Conservation (phyloP, 2,113 vertebrate genomes). For the Salminus brasiliensis region DNA sequence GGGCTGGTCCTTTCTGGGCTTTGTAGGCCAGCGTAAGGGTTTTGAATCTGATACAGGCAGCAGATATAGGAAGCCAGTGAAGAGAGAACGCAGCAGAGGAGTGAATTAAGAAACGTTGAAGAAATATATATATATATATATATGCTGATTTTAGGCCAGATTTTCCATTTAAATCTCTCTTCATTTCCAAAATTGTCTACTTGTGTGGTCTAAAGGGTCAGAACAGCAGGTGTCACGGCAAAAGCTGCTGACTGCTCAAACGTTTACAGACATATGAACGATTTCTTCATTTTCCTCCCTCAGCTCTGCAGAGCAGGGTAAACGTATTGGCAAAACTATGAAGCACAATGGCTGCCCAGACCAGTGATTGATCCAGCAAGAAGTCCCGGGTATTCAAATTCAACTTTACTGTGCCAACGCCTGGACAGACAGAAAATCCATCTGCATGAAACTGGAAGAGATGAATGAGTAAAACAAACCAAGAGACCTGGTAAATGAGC, state of each 20-base stretch:
- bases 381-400: slow-evolving; percentile 44
- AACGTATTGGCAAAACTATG: slow-evolving; percentile 47
- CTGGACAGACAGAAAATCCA: slow-evolving; percentile 54
- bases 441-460: slow-evolving; percentile 28
- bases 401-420: slow-evolving; percentile 42
- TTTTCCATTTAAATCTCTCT: background rate
- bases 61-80: too few species aligned
- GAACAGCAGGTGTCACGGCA: slow-evolving; percentile 7
- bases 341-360: slow-evolving; percentile 40
- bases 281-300: background rate
- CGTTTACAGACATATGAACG: slow-evolving; percentile 16
- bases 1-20: too few species aligned
- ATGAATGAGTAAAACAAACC: slow-evolving; percentile 50
- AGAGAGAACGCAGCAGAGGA: too few species aligned
- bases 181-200: background rate
- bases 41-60: too few species aligned
- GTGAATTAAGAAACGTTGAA: too few species aligned
- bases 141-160: too few species aligned
- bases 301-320: background rate
- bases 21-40: too few species aligned
- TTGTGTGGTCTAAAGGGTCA: background rate
- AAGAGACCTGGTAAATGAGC: slow-evolving; percentile 32
- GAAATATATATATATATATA: too few species aligned
- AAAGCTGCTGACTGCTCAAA: background rate
- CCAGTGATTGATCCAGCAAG: slow-evolving; percentile 44